Conservation (phyloP, 2,797 vertebrate species). For the Lateolabrax maculatus region DNA sequence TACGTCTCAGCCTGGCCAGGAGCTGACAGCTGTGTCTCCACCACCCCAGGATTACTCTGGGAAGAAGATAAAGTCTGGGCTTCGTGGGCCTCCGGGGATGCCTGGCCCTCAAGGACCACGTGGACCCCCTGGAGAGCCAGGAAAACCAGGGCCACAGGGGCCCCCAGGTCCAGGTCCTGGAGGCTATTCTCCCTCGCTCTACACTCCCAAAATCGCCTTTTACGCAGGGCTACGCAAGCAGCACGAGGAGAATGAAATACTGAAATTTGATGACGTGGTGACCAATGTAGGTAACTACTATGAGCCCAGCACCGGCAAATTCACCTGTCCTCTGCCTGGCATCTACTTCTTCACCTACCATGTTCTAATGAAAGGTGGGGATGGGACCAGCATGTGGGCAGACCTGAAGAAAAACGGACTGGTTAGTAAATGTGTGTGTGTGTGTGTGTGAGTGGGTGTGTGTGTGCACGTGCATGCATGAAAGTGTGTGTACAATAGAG, state of each 20-base stretch:
- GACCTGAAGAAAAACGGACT: slow-evolving; percentile 93
- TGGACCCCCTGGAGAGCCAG: slow-evolving; percentile 89
- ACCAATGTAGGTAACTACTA: slow-evolving; percentile 96
- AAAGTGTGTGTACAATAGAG: background rate
- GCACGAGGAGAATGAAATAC: slow-evolving; percentile 90
- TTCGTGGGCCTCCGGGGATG: slow-evolving; percentile 88
- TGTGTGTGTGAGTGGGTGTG: slow-evolving; percentile 27
- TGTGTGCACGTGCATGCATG: slow-evolving; percentile 6
- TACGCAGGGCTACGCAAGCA: slow-evolving; percentile 92
- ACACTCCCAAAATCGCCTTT: slow-evolving; percentile 94
- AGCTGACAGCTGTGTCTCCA: slow-evolving; percentile 83
- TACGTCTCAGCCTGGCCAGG: slow-evolving; percentile 82
- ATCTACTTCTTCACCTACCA: slow-evolving; percentile 95
- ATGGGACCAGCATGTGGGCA: slow-evolving; percentile 93
- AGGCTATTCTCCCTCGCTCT: slow-evolving; percentile 89
- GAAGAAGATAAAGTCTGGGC: slow-evolving; percentile 89
- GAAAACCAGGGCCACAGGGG: slow-evolving; percentile 90
- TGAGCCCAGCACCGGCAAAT: slow-evolving; percentile 92
- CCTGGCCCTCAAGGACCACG: slow-evolving; percentile 87
- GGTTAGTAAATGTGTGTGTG: slow-evolving; percentile 85
- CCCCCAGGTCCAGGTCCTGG: slow-evolving; percentile 88
- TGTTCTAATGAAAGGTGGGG: slow-evolving; percentile 91
- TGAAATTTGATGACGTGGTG: slow-evolving; percentile 94
- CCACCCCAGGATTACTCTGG: slow-evolving; percentile 89
- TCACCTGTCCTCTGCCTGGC: slow-evolving; percentile 93